These are phyloP conservation scores for Atlantisia rogersi DNA, from an alignment of 2,113 vertebrate species.

Conservation along the genomic window DNA sequence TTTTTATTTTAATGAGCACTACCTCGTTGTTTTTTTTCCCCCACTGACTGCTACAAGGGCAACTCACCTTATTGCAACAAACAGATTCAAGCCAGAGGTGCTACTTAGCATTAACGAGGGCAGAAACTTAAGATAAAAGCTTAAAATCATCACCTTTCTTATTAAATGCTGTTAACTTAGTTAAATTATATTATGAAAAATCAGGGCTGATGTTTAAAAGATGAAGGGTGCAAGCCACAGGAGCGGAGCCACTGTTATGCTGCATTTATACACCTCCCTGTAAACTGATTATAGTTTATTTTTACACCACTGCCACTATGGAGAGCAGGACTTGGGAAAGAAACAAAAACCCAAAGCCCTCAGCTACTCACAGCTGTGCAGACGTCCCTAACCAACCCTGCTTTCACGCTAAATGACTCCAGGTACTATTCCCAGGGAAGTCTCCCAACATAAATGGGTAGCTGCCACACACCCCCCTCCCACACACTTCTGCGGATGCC, in stretches of 20 bases:
- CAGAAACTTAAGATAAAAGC: not conserved
- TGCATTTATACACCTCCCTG: not conserved
- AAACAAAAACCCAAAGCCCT: not conserved
- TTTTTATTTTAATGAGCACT: not conserved
- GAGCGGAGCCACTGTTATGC: not conserved
- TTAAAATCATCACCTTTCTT: not conserved
- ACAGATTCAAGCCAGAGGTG: not conserved
- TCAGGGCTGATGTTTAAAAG: not conserved
- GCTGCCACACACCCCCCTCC: not conserved
- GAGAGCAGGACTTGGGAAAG: not conserved
- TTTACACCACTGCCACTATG: not conserved
- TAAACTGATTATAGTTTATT: not conserved
- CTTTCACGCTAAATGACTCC: not conserved
- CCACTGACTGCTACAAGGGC: not conserved
- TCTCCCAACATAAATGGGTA: not conserved
- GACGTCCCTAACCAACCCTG: not conserved
- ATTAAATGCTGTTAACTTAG: not conserved
- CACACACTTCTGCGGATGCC: not conserved
- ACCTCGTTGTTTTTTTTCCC: not conserved
- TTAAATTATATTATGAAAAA: not conserved
- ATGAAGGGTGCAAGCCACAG: not conserved
- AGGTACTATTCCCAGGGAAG: not conserved
- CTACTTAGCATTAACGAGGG: not conserved
- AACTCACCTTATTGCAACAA: not conserved
- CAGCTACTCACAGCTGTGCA: not conserved